A percentile compares a stretch with the other conserved stretches of the same genome.
Evolutionary conservation across 2,797 vertebrate genomes (phyloP).

Genomic region (Leptodactylus fallax): DNA sequence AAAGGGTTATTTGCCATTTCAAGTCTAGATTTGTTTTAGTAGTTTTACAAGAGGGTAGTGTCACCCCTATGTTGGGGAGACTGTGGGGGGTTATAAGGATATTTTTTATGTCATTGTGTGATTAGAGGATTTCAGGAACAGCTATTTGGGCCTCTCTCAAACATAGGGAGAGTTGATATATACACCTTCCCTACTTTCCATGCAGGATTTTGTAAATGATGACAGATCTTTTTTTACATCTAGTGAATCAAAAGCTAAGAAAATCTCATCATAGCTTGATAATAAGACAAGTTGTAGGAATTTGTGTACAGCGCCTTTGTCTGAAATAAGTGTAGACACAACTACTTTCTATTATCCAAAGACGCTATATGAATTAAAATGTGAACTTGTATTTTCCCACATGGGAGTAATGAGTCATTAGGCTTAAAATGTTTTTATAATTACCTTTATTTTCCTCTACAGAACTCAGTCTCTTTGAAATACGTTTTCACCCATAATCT

Average conservation of each 20-base stretch:
- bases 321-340: neutral
- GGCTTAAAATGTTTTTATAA: slow-evolving; percentile 23
- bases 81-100: too few relatives aligned
- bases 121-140: too few relatives aligned
- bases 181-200: too few relatives aligned
- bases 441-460: slow-evolving; percentile 25
- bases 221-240: too few relatives aligned
- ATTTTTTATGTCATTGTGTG: too few relatives aligned
- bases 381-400: slow-evolving; percentile 8
- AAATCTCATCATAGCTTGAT: neutral
- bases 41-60: too few relatives aligned
- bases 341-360: neutral
- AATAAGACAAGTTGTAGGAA: neutral
- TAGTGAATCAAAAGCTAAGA: neutral
- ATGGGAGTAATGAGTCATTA: slow-evolving; percentile 37
- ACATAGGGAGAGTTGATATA: too few relatives aligned
- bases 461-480: slow-evolving; percentile 32
- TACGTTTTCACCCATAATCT: neutral
- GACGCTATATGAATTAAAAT: slow-evolving; percentile 7
- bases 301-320: neutral
- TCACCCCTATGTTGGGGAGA: too few relatives aligned
- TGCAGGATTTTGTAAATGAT: too few relatives aligned
- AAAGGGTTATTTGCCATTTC: too few relatives aligned
- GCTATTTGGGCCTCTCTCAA: too few relatives aligned
- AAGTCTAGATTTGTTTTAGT: too few relatives aligned